Base-by-base conservation (phyloP, 2,888 invertebrate species). In the Hoplodrina blanda region DNA sequence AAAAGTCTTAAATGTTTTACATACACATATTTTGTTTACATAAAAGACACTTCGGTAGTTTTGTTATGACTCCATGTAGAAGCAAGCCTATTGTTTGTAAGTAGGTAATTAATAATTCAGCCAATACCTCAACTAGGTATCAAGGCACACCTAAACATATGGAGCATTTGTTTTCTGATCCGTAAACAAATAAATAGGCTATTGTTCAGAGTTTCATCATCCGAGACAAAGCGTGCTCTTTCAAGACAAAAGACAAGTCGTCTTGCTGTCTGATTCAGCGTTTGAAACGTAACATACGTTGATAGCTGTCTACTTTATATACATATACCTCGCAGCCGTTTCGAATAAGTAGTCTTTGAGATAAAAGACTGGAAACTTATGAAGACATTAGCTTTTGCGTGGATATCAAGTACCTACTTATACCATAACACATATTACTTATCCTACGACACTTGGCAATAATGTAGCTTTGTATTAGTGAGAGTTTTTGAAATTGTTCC, bases 131-230 rank as follows among this genome's bases (percentile, higher is more conserved):
- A 62, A 49, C 30, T 62, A 54, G 37, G n/a, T 55, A 55, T 19
- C 20, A 52, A 49, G 67, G 73, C 84, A 83, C 88, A 82, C 87
- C 89, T 78, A 78, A 70, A 82, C 73, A 80, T 65, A 41, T 80
- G 70, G 72, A 82, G 75, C 81, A 83, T 82, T 81, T 86, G 84
- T 77, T 78, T 82, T 84, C 77, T 86, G 89, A 88, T 83, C 90
- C 92, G 88, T 91, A 88, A 91, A 92, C 87, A 91, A 88, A 91
- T 88, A 92, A 92, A 91, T 91, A 91, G 89, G 87, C 87, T 82
- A 92, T 94, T 93, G 94, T 94, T 91, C 81, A 72, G 69, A 80
- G 87, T 87, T 89, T 87, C 91, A 89, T 90, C 89, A 88, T 85
- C 86, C 87, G 88, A 88, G 82, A 91, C 91, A 91, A 90, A 90